These are phyloP conservation scores for Oncorhynchus nerka DNA, from an alignment of 2,113 vertebrate species.

Conservation along the genomic window DNA sequence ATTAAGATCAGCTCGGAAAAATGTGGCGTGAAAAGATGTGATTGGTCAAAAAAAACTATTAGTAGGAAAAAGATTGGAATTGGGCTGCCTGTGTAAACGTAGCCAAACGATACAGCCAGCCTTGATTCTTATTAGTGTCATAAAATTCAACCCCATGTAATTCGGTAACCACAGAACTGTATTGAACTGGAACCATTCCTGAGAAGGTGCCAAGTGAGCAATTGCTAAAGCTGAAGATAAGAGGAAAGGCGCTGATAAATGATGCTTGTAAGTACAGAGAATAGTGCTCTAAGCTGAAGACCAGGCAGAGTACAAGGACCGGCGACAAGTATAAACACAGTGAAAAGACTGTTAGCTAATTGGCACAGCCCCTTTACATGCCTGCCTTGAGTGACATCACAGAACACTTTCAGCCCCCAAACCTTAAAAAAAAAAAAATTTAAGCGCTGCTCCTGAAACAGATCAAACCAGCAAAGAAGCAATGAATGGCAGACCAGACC, in stretches of 20 bases:
- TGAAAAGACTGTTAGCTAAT: not conserved
- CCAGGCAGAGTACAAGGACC: not conserved
- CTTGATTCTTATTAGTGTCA: not conserved
- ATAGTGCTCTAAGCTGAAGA: not conserved
- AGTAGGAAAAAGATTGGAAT: no score
- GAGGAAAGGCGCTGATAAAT: not conserved
- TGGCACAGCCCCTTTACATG: not conserved
- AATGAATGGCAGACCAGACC: slow-evolving; percentile 11
- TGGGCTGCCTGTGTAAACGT: no score
- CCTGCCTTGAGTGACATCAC: not conserved
- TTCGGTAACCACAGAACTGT: not conserved
- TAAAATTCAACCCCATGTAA: not conserved
- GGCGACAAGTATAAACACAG: no score
- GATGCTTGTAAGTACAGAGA: no score
- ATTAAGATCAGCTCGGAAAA: no score
- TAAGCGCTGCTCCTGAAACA: slow-evolving; percentile 2
- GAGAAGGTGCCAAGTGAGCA: not conserved
- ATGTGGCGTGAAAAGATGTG: no score
- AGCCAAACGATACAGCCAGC: not conserved
- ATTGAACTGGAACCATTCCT: not conserved
- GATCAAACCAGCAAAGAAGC: slow-evolving; percentile 9
- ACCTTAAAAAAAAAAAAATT: not conserved
- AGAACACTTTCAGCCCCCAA: not conserved
- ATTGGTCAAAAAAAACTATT: no score
- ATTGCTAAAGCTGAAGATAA: not conserved